Conservation (phyloP, 2,113 vertebrate genomes). For the Zosterops lateralis region DNA sequence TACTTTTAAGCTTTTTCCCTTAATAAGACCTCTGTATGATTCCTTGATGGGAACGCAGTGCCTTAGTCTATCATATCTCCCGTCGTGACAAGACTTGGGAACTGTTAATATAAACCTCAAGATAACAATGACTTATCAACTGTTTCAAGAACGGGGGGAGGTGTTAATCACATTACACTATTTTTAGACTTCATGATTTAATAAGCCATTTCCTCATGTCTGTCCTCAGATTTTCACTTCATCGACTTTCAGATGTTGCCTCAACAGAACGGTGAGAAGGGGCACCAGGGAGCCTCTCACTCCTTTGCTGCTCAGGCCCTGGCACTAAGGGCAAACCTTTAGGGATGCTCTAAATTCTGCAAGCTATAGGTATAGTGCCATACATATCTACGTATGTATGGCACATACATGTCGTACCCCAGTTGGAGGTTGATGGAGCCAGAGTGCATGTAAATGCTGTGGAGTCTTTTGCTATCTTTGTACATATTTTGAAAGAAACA, state of each 20-base stretch:
- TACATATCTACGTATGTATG: not conserved
- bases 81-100: not conserved
- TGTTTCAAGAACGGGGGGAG: not conserved
- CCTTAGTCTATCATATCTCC: not conserved
- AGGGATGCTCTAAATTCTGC: constrained; percentile 28
- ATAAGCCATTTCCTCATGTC: constrained; percentile 47
- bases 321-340: not conserved
- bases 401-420: not conserved
- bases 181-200: not conserved
- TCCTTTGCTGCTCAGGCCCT: not conserved
- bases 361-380: constrained; percentile 28
- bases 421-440: not conserved
- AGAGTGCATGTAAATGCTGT: not conserved
- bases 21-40: not conserved
- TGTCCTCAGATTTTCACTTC: constrained; percentile 58
- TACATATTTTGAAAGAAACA: not conserved
- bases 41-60: not conserved
- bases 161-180: not conserved
- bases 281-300: constrained; percentile 7
- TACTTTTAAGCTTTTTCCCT: not conserved
- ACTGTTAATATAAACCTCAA: not conserved
- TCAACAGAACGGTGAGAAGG: constrained; percentile 50
- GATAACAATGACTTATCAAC: not conserved
- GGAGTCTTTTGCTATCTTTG: not conserved
- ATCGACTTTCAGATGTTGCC: constrained; percentile 42